phyloP scores from a whole-genome alignment of 2,888 invertebrate species.

The Athalia cordata region DNA sequence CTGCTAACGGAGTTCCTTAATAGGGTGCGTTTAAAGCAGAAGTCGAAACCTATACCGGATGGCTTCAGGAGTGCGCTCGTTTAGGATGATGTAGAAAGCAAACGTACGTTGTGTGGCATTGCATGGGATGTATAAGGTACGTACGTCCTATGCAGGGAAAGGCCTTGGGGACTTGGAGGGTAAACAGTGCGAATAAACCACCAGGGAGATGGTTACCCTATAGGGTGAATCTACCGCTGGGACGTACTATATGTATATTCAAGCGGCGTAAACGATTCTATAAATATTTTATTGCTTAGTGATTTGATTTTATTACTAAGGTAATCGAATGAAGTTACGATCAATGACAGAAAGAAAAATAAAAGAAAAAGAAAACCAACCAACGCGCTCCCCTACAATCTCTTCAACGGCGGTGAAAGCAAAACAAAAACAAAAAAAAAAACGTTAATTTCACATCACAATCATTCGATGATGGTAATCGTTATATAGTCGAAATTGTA shows the following conservation, averaged over 20 bases:
- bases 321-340: conserved; percentile 56
- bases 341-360: not conserved
- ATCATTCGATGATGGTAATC: too few relatives aligned
- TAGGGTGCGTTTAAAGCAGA: conserved; percentile 34
- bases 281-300: conserved; percentile 73
- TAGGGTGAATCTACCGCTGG: conserved; percentile 48
- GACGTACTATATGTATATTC: conserved; percentile 39
- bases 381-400: too few relatives aligned
- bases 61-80: not conserved
- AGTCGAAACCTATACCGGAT: not conserved
- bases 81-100: not conserved
- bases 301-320: conserved; percentile 66
- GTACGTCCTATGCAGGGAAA: not conserved
- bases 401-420: too few relatives aligned
- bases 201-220: conserved; percentile 60
- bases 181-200: conserved; percentile 70
- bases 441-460: too few relatives aligned
- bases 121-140: too few relatives aligned
- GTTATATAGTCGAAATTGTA: too few relatives aligned
- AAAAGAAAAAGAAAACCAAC: not conserved
- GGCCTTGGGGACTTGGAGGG: conserved; percentile 64
- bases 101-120: too few relatives aligned
- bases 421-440: too few relatives aligned
- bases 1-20: too few relatives aligned
- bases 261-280: conserved; percentile 63